phyloP scores from a whole-genome alignment of 1,140 invertebrate genomes.

The Macrobrachium nipponense region DNA sequence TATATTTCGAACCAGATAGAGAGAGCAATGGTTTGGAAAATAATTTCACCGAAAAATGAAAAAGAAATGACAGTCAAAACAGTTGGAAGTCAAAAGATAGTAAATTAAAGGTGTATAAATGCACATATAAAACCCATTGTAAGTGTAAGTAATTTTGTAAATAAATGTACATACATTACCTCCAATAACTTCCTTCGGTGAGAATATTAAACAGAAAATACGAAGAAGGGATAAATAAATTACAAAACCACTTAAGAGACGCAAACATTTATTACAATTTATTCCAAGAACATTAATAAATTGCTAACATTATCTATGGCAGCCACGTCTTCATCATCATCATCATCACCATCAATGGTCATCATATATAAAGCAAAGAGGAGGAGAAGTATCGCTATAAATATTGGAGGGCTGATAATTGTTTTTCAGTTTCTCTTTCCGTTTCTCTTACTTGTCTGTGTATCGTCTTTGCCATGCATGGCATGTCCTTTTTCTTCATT shows the following conservation, averaged over 20 bases:
- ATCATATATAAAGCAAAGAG: neutral
- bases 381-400: neutral
- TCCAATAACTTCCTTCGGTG: neutral
- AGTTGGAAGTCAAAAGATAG: no score
- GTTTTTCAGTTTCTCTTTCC: neutral
- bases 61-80: no score
- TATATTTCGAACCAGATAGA: no score
- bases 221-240: neutral
- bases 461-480: neutral
- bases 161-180: neutral
- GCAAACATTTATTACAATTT: constrained; percentile 47
- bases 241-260: constrained; percentile 1
- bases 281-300: constrained; percentile 46
- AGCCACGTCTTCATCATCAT: neutral
- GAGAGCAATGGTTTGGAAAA: no score
- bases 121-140: no score
- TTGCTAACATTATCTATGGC: constrained; percentile 1
- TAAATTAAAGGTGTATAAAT: no score
- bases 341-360: no score
- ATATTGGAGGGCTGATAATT: neutral
- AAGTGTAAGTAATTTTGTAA: no score
- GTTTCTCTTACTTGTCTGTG: neutral
- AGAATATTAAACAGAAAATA: neutral
- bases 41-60: no score
- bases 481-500: neutral